These are phyloP conservation scores for Hoplias malabaricus DNA, from an alignment of 2,113 vertebrate species.

Conservation along the genomic window DNA sequence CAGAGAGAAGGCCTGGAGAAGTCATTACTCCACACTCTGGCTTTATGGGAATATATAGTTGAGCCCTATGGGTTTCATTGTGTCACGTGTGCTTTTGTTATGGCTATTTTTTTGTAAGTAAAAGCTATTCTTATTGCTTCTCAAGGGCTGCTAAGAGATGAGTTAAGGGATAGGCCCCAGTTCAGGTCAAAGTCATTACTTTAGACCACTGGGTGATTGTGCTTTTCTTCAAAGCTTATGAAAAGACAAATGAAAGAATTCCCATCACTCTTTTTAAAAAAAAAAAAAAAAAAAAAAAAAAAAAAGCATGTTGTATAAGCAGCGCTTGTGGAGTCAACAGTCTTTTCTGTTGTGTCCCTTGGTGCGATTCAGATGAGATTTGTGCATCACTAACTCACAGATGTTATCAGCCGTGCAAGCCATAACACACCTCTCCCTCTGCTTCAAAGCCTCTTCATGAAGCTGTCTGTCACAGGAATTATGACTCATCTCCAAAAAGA, in stretches of 20 bases:
- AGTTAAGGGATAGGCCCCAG: background rate
- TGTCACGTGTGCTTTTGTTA: background rate
- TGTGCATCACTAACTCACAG: background rate
- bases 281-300: no score
- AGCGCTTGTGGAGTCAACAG: background rate
- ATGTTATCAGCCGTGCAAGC: background rate
- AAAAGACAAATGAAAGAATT: background rate
- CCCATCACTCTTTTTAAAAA: background rate
- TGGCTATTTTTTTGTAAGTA: background rate
- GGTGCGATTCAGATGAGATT: background rate
- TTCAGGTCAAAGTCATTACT: background rate
- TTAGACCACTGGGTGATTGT: background rate
- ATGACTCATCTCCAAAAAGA: background rate
- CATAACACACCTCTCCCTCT: background rate
- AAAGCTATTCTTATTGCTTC: background rate
- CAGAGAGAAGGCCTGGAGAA: slow-evolving; percentile 11
- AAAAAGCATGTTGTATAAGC: background rate
- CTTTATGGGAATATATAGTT: background rate
- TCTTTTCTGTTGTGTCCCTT: background rate
- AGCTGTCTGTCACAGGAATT: slow-evolving; percentile 2
- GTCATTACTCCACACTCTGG: slow-evolving; percentile 22
- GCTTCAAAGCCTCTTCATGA: background rate
- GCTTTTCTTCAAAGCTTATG: background rate
- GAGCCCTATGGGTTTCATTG: background rate
- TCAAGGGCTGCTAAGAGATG: background rate